Evolutionary conservation across 2,113 vertebrate genomes (phyloP), one percentile per base, ranked within the genome.

Genomic region (Apteryx owenii): DNA sequence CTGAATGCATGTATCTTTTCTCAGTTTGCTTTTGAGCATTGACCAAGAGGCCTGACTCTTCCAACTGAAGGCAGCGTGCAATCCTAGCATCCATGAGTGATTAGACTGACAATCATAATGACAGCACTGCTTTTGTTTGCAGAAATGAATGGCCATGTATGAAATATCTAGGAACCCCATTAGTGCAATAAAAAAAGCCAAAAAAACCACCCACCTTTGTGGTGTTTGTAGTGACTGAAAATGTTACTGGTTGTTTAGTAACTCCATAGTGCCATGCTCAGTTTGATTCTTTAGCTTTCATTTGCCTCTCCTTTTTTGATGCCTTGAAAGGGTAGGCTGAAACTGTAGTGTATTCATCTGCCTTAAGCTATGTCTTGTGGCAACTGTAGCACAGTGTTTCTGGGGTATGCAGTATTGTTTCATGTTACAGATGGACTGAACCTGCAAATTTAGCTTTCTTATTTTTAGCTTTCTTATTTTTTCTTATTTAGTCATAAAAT

Each of bases 221-320:
- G 46, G 38, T 92, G 23, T 31, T 53, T 79, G 66, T 69, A 64
- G 29, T 86, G 61, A 21, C 38, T 19, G 36, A 62, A 56, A 13
- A 12, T 20, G 26, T 65, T 46, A 42, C 18, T 18, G 18, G 18
- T 65, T 68, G 5, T 28, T 68, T 15, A 23, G 38, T 75, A 62
- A 38, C 11, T 40, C 50, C 3, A 3, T 2, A 75, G 26, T 38
- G 18, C 50, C 1, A 2, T 2, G 1, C 11, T 64, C 40, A 29
- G 53, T 42, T 77, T n/a, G 16, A 29, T 58, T 84, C 28, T 86
- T 66, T 29, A 0, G n/a, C 7, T 66, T 85, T 4, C 19, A 69
- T 38, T 38, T 38, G 42, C 29, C 42, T 33, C 8, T 29, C 66
- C 36, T 38, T 38, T 38, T 38, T 38, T 38, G 36, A 38, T 38